A percentile compares a stretch with the other conserved stretches of the same genome.
These are phyloP conservation scores for Phylloscopus trochilus DNA, from an alignment of 2,113 vertebrate species.

Conservation along the genomic window DNA sequence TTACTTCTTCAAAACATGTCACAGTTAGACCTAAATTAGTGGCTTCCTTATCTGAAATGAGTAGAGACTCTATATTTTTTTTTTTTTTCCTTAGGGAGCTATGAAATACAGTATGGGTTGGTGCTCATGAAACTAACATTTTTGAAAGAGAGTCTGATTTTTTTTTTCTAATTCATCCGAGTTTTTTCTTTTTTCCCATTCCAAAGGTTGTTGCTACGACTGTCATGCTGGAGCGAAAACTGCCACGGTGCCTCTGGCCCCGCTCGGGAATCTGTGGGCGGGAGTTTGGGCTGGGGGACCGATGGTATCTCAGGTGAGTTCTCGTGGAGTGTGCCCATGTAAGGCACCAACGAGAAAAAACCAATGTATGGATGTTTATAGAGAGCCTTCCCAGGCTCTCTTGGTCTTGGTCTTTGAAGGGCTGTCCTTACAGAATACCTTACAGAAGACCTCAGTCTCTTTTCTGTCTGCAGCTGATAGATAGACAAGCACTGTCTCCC, in stretches of 20 bases:
- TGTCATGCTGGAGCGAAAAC: constrained; percentile 88
- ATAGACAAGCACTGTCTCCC: not conserved
- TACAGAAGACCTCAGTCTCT: fast-evolving
- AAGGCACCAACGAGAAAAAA: not conserved
- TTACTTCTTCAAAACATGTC: not conserved
- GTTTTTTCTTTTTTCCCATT: not conserved
- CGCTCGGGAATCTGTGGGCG: constrained; percentile 85
- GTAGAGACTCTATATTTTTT: not conserved
- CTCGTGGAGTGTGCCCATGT: fast-evolving
- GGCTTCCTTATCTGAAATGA: not conserved
- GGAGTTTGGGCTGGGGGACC: constrained; percentile 83
- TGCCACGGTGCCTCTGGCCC: constrained; percentile 89
- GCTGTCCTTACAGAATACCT: not conserved
- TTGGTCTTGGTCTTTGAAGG: not conserved
- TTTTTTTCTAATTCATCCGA: not conserved
- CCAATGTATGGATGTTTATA: not conserved
- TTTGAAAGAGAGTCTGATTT: not conserved
- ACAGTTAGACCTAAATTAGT: not conserved
- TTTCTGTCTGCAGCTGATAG: not conserved
- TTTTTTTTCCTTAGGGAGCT: not conserved
- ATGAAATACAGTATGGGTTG: fast-evolving
- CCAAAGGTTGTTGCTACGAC: constrained; percentile 91
- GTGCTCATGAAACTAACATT: not conserved
- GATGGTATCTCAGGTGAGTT: constrained; percentile 89
- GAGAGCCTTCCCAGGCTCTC: not conserved